phyloP scores from a whole-genome alignment of 2,888 invertebrate species.

The Andrena hattorfiana region DNA sequence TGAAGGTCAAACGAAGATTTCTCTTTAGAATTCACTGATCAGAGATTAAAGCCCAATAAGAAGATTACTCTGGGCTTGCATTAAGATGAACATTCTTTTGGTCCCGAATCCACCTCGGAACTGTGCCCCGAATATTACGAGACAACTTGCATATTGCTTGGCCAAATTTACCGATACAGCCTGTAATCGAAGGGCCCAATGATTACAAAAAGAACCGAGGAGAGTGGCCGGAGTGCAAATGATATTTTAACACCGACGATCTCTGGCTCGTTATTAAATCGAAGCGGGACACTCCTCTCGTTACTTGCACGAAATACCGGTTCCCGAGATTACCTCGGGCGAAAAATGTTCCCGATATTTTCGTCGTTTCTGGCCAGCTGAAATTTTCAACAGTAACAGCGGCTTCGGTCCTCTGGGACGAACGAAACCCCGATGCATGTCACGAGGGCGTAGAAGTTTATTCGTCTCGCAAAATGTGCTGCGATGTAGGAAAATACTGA shows the following conservation, averaged over 20 bases:
- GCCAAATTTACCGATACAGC: constrained; percentile 50
- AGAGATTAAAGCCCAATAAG: too few relatives aligned
- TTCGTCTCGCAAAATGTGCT: too few relatives aligned
- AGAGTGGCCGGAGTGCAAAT: constrained; percentile 42
- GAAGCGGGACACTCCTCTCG: constrained; percentile 24
- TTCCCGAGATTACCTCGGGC: constrained; percentile 23
- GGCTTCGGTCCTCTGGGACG: neutral
- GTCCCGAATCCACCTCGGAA: neutral
- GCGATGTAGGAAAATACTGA: neutral
- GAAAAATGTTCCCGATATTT: constrained; percentile 31
- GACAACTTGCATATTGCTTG: constrained; percentile 67
- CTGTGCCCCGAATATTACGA: constrained; percentile 58
- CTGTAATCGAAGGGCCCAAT: constrained; percentile 58
- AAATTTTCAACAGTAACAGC: constrained; percentile 24
- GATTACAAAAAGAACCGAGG: constrained; percentile 50
- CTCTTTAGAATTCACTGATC: neutral
- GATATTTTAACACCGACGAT: constrained; percentile 64
- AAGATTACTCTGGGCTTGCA: neutral
- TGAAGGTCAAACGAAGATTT: too few relatives aligned
- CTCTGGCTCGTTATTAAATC: constrained; percentile 56
- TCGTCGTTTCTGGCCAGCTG: constrained; percentile 7
- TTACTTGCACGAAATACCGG: constrained; percentile 41
- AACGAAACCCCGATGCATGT: neutral
- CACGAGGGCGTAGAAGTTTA: neutral
- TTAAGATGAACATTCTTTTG: neutral